Conservation (phyloP, 1,140 invertebrate species). For the Dryas iulia region DNA sequence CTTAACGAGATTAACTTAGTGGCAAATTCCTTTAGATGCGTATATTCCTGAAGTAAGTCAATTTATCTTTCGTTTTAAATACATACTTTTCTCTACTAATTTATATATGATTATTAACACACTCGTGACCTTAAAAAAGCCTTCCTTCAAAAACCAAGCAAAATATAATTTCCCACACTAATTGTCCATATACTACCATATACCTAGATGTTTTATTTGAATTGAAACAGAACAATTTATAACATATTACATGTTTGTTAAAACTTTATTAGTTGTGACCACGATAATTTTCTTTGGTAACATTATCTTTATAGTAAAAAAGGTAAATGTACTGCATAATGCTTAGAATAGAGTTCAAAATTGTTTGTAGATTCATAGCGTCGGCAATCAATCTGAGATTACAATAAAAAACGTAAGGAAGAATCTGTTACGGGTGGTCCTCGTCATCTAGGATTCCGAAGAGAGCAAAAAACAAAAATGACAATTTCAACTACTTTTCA, state of each 20-base stretch:
- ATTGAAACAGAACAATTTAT: neutral
- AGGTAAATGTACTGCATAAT: neutral
- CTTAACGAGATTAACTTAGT: no score
- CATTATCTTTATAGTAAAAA: neutral
- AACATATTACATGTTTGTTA: slow-evolving; percentile 10
- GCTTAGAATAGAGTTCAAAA: slow-evolving; percentile 2
- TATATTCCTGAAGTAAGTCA: no score
- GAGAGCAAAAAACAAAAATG: neutral
- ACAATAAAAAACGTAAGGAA: slow-evolving; percentile 8
- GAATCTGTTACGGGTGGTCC: slow-evolving; percentile 20
- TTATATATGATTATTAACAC: no score
- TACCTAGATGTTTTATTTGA: no score
- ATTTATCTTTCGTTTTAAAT: no score
- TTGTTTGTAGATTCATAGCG: neutral
- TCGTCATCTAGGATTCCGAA: slow-evolving; percentile 10
- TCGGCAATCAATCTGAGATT: neutral
- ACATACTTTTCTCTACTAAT: no score
- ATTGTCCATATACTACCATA: no score
- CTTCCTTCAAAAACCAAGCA: no score
- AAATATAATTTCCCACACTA: no score
- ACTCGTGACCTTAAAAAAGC: no score
- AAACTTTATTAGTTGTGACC: neutral
- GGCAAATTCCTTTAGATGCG: no score
- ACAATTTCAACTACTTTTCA: neutral
- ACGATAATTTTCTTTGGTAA: neutral